Evolutionary conservation across 2,888 invertebrate genomes (phyloP).

Genomic region (Cecidostiba fungosa): DNA sequence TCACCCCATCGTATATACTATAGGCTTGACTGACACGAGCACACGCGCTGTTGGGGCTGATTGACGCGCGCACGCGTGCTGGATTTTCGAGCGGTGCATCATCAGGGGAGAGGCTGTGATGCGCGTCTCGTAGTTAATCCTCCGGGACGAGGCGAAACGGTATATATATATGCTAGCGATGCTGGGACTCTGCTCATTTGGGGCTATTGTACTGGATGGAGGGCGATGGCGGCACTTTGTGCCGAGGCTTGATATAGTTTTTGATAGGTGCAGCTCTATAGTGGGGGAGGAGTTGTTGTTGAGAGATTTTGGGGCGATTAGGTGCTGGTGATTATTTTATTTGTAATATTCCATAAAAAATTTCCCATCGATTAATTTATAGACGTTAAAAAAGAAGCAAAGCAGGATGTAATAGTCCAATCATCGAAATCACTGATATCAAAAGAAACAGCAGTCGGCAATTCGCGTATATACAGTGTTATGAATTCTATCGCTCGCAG

Average conservation of each 20-base stretch:
- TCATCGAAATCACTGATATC: neutral
- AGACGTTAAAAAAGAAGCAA: neutral
- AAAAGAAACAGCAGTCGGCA: neutral
- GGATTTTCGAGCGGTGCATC: slow-evolving; percentile 51
- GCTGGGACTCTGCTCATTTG: slow-evolving; percentile 57
- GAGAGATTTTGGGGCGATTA: neutral
- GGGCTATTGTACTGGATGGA: slow-evolving; percentile 41
- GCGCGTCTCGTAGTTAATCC: slow-evolving; percentile 51
- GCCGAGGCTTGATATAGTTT: slow-evolving; percentile 33
- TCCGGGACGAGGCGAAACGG: slow-evolving; percentile 1
- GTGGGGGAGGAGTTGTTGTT: neutral
- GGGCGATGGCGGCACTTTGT: slow-evolving; percentile 47
- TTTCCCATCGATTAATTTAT: too few relatives aligned
- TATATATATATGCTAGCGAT: neutral
- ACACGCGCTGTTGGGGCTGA: neutral
- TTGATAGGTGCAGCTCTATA: slow-evolving; percentile 22
- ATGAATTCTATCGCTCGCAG: neutral
- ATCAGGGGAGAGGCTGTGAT: neutral
- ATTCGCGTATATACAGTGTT: neutral
- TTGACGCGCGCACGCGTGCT: slow-evolving; percentile 21
- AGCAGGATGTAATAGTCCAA: neutral
- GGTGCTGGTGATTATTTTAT: neutral
- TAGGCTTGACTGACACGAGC: slow-evolving; percentile 52
- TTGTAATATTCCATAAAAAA: too few relatives aligned
- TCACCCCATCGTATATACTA: neutral